Base-by-base conservation (phyloP, 2,888 invertebrate genomes). In the Nemurella pictetii region DNA sequence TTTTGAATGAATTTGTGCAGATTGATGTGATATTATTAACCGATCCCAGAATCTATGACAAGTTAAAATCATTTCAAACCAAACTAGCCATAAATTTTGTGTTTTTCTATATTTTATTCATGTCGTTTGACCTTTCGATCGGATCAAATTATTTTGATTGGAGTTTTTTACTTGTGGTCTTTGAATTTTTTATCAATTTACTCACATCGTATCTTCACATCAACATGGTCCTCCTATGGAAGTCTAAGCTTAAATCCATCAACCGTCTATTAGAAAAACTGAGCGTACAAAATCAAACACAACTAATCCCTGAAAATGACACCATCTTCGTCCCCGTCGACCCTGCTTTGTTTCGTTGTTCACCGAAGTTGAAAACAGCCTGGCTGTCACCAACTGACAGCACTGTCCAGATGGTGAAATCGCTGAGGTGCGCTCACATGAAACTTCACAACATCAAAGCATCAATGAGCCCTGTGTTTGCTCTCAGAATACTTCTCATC, bases 1-100 rank as follows among this genome's bases (percentile, higher is more conserved):
- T 72, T 0, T 83, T 28, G 25, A 75, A 27, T 12, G 32, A 27
- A 83, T 25, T 80, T n/a, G 32, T 83, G 15, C 75, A n/a, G 83
- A 83, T 84, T n/a, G 73, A 29, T n/a, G 1, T 15, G 55, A 20
- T 55, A 20, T 55, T 55, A 12, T 55, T n/a, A n/a, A n/a, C n/a
- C n/a, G n/a, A n/a, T n/a, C n/a, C n/a, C n/a, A n/a, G n/a, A n/a
- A n/a, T n/a, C n/a, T n/a, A n/a, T n/a, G n/a, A n/a, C n/a, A n/a
- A n/a, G n/a, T n/a, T n/a, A n/a, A n/a, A n/a, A n/a, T n/a, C n/a
- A n/a, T n/a, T n/a, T n/a, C n/a, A n/a, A n/a, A n/a, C n/a, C n/a
- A n/a, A n/a, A n/a, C n/a, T n/a, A n/a, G n/a, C n/a, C n/a, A n/a
- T n/a, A n/a, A n/a, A n/a, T n/a, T n/a, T n/a, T n/a, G n/a, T n/a